Conservation (phyloP, 2,888 invertebrate genomes). For the Tortrix viridana region DNA sequence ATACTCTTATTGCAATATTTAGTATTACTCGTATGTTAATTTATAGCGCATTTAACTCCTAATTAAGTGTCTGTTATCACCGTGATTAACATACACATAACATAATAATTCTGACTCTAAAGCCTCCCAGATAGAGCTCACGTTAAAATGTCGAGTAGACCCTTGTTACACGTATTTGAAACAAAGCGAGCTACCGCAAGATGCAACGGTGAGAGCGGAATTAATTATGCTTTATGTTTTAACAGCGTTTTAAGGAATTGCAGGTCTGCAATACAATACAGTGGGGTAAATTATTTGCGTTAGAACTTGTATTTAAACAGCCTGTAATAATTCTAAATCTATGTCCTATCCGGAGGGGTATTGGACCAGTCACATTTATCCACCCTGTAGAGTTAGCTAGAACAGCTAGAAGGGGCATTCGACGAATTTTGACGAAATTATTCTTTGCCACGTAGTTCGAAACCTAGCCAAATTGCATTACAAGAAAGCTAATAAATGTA, state of each 20-base stretch:
- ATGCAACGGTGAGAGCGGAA: slow-evolving; percentile 56
- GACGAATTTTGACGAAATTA: too few species aligned
- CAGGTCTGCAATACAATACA: neutral
- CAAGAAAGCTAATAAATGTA: too few species aligned
- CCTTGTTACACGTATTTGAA: slow-evolving; percentile 55
- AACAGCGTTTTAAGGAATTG: slow-evolving; percentile 55
- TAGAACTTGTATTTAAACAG: slow-evolving; percentile 34
- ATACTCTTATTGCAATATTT: neutral
- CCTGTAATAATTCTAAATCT: too few species aligned
- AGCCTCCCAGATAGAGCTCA: neutral
- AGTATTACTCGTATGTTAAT: slow-evolving; percentile 22
- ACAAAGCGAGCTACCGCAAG: slow-evolving; percentile 53
- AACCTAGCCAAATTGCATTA: too few species aligned
- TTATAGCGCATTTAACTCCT: slow-evolving; percentile 27
- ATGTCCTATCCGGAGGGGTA: too few species aligned
- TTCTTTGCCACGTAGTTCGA: too few species aligned
- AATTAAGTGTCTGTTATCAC: slow-evolving; percentile 13
- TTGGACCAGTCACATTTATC: too few species aligned
- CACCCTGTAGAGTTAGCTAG: too few species aligned
- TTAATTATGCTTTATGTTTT: slow-evolving; percentile 60
- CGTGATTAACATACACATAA: neutral
- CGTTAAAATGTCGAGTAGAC: neutral
- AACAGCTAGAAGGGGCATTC: too few species aligned
- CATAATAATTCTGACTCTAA: slow-evolving; percentile 11
- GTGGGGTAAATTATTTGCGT: neutral